Evolutionary conservation across 1,140 invertebrate species (phyloP), one percentile per base, ranked within the genome.

Genomic region (Lepidurus couesii): DNA sequence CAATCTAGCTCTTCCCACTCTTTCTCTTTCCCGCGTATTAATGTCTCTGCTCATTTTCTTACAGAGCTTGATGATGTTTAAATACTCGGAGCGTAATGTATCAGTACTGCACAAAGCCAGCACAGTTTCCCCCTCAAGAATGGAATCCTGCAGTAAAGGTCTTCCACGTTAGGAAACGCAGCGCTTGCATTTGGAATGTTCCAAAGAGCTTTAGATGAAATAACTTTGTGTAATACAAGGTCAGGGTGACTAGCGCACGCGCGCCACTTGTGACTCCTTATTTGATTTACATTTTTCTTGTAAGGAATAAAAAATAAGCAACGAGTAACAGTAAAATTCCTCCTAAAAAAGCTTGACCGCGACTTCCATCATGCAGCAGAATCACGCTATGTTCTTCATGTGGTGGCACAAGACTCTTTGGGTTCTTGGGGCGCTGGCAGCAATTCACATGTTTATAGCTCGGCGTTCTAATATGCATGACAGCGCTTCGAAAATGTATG

Each of bases 11-110:
- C 53, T 7, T 16, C 34, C 16, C 53, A 65, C 53, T 21, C 53
- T 65, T 65, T 65, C 16, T 34, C 34, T 34, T 34, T 34, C 34
- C 34, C 34, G 34, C 34, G 34, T 34, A 34, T 34, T 16, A 65
- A 16, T 65, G 53, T 65, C 21, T 65, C 53, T 65, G 21, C 53
- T 65, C 53, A 65, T 65, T 9, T 65, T 16, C 53, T 65, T 65
- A 65, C 21, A 65, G 53, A 21, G 53, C 53, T 65, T 34, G 21
- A n/a, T 65, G 53, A 65, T 65, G 53, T 65, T 65, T 65, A n/a
- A 13, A 65, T 65, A 65, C 16, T 34, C 53, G 21, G 53, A 65
- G 16, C 16, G 21, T 21, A 21, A 16, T 65, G 53, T 65, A 21
- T 65, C 21, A 34, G 34, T 34, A 34, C 34, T 34, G 34, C 34